Conservation (phyloP, 2,888 invertebrate genomes). For the Temnothorax unifasciatus region DNA sequence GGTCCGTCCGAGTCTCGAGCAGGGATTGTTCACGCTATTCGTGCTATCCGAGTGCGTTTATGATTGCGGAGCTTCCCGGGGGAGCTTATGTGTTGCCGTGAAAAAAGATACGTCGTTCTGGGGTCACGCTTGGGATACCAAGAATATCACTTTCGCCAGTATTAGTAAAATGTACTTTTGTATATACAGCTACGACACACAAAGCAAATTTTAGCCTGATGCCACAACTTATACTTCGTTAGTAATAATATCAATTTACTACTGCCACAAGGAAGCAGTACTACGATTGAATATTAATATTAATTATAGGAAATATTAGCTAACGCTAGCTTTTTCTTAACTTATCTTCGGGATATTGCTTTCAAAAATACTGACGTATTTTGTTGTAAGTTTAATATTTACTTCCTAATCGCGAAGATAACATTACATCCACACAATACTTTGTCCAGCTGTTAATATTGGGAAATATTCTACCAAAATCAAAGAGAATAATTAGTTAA, state of each 20-base stretch:
- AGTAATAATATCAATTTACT: neutral
- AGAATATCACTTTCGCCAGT: constrained; percentile 17
- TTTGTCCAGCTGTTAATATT: neutral
- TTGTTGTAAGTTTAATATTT: neutral
- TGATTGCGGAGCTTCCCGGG: constrained; percentile 43
- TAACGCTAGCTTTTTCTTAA: neutral
- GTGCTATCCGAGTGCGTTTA: constrained; percentile 73
- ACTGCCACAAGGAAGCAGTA: neutral
- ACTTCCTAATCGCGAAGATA: neutral
- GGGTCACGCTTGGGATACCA: neutral
- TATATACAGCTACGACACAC: neutral
- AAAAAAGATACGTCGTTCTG: constrained; percentile 27
- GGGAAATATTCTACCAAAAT: constrained; percentile 4
- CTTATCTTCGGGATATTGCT: neutral
- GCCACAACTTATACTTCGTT: neutral
- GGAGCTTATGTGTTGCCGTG: constrained; percentile 36
- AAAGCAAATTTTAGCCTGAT: constrained; percentile 10
- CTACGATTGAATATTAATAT: neutral
- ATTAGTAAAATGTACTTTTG: constrained; percentile 13
- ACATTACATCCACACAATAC: too few relatives aligned
- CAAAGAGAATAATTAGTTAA: neutral
- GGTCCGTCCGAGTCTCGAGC: constrained; percentile 62
- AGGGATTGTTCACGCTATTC: constrained; percentile 73
- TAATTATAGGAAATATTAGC: neutral
- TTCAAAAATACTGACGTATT: neutral